A percentile compares a stretch with the other conserved stretches of the same genome.
Evolutionary conservation across 2,888 invertebrate species (phyloP).

Genomic region (Theodoxus fluviatilis): DNA sequence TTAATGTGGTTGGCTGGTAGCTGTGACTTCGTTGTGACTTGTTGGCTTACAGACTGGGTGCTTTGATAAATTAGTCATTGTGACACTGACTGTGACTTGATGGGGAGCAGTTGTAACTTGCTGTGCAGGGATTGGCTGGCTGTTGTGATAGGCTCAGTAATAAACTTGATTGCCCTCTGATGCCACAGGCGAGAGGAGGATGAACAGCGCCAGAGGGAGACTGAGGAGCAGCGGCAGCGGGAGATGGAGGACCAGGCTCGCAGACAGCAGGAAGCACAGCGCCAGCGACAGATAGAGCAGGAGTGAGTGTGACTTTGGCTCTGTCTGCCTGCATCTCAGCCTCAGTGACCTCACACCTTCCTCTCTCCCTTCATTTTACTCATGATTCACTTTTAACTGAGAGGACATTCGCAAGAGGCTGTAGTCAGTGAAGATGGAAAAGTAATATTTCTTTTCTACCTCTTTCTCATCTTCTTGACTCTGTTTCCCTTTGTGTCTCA

Average conservation of each 20-base stretch:
- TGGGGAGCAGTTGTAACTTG: too few relatives aligned
- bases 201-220: conserved; percentile 54
- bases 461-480: not conserved
- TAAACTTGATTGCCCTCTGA: too few relatives aligned
- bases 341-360: too few relatives aligned
- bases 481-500: not conserved
- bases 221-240: conserved; percentile 59
- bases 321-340: not conserved
- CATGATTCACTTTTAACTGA: too few relatives aligned
- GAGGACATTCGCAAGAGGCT: too few relatives aligned
- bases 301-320: conserved; percentile 51
- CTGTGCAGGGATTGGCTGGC: too few relatives aligned
- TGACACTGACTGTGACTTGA: too few relatives aligned
- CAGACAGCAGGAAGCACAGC: conserved; percentile 58
- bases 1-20: not conserved
- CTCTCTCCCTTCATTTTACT: too few relatives aligned
- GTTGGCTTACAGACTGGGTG: too few relatives aligned
- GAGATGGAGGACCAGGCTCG: conserved; percentile 56
- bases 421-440: too few relatives aligned
- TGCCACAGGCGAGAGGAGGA: conserved; percentile 74
- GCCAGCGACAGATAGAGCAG: conserved; percentile 56
- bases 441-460: not conserved
- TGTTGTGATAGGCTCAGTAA: too few relatives aligned
- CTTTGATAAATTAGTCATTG: too few relatives aligned
- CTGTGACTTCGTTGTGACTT: not conserved